Conservation (phyloP, 2,113 vertebrate genomes). For the Alligator sinensis region DNA sequence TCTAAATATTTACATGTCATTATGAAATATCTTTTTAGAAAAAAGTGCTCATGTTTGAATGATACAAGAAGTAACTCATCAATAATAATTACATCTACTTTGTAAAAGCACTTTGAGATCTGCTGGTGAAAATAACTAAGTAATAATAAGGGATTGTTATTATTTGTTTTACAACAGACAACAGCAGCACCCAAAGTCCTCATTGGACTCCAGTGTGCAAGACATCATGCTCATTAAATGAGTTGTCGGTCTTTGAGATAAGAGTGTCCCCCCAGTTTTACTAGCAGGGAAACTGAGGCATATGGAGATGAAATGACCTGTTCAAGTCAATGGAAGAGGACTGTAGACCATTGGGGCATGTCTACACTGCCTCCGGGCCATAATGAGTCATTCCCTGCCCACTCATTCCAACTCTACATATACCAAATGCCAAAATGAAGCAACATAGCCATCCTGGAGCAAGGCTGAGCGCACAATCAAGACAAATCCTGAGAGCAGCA, state of each 20-base stretch:
- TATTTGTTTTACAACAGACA: neutral
- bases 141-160: neutral
- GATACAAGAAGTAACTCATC: neutral
- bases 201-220: neutral
- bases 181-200: neutral
- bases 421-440: no score
- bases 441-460: no score
- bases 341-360: neutral
- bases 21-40: neutral
- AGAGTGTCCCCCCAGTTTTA: neutral
- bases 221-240: neutral
- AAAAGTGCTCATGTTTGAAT: neutral
- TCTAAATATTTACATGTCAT: neutral
- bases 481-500: no score
- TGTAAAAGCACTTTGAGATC: accelerated
- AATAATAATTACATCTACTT: neutral
- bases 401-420: no score
- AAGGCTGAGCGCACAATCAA: no score
- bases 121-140: neutral
- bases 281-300: neutral
- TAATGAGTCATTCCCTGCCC: no score
- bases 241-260: neutral
- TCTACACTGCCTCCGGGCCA: no score
- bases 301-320: neutral
- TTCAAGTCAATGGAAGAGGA: neutral